Conservation (phyloP, 2,797 vertebrate species). For the Xenentodon cancila region DNA sequence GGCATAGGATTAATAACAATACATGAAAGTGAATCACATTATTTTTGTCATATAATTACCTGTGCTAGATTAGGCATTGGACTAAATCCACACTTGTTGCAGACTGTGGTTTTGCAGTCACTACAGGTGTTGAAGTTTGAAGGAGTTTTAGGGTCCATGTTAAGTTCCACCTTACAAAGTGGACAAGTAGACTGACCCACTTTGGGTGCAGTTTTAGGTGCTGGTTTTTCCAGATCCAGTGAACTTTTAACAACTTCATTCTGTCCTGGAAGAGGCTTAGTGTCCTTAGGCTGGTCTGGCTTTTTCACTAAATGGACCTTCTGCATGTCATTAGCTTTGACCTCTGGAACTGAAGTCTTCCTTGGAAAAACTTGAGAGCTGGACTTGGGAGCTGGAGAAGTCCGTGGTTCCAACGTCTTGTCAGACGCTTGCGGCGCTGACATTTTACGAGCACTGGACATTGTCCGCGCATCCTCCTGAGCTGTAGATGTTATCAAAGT, state of each 20-base stretch:
- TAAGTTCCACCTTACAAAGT: slow-evolving; percentile 90
- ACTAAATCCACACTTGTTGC: slow-evolving; percentile 96
- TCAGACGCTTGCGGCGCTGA: slow-evolving; percentile 53
- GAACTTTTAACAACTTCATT: slow-evolving; percentile 30
- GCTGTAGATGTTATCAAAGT: no score
- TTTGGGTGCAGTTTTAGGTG: slow-evolving; percentile 41
- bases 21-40: background rate
- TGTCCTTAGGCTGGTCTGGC: slow-evolving; percentile 35
- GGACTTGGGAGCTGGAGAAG: slow-evolving; percentile 41
- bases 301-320: slow-evolving; percentile 37
- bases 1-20: background rate
- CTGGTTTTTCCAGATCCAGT: slow-evolving; percentile 41
- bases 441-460: no score
- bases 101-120: slow-evolving; percentile 88
- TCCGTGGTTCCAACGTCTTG: slow-evolving; percentile 57
- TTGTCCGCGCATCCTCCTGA: no score
- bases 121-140: slow-evolving; percentile 90
- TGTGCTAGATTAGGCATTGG: slow-evolving; percentile 85
- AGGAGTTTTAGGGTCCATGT: slow-evolving; percentile 81
- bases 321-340: slow-evolving; percentile 24
- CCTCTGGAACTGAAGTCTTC: slow-evolving; percentile 30
- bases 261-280: slow-evolving; percentile 23
- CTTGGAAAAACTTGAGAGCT: slow-evolving; percentile 62
- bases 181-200: slow-evolving; percentile 75
- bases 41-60: slow-evolving; percentile 75